Evolutionary conservation across 2,888 invertebrate species (phyloP).

Genomic region (Drosophila greeni): DNA sequence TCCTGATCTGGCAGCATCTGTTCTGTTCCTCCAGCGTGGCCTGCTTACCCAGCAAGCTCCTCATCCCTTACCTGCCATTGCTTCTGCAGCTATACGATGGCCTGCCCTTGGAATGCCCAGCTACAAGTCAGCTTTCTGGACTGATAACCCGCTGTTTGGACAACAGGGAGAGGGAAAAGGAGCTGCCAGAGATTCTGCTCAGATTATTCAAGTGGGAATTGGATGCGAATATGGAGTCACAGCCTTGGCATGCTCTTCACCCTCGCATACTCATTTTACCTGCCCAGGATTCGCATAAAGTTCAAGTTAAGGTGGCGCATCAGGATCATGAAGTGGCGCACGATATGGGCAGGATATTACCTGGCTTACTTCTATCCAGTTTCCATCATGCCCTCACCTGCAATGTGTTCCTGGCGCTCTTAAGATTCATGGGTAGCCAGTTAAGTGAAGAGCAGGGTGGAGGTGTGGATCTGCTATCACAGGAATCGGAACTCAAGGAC

Average conservation of each 20-base stretch:
- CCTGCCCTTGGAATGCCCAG: slow-evolving; percentile 52
- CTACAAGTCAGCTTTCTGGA: slow-evolving; percentile 48
- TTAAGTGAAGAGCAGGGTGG: slow-evolving; percentile 17
- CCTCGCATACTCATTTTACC: slow-evolving; percentile 57
- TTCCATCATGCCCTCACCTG: slow-evolving; percentile 72
- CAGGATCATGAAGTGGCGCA: slow-evolving; percentile 42
- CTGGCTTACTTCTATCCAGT: slow-evolving; percentile 61
- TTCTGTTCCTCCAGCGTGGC: slow-evolving; percentile 76
- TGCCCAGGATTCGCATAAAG: slow-evolving; percentile 16
- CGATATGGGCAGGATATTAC: slow-evolving; percentile 52
- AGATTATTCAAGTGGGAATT: slow-evolving; percentile 51
- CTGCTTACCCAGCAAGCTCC: slow-evolving; percentile 71
- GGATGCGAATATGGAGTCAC: background rate
- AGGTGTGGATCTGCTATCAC: slow-evolving; percentile 63
- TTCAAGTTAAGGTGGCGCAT: slow-evolving; percentile 59
- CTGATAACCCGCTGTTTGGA: slow-evolving; percentile 72
- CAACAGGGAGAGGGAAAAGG: slow-evolving; percentile 62
- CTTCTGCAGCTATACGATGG: slow-evolving; percentile 69
- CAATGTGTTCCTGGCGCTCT: slow-evolving; percentile 71
- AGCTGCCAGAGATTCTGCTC: slow-evolving; percentile 66
- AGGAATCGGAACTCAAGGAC: slow-evolving; percentile 67
- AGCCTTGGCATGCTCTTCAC: slow-evolving; percentile 60
- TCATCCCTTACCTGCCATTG: slow-evolving; percentile 68
- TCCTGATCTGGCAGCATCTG: slow-evolving; percentile 66
- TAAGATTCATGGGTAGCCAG: slow-evolving; percentile 55